phyloP scores from a whole-genome alignment of 1,140 invertebrate genomes.

The Laodelphax striatellus region DNA sequence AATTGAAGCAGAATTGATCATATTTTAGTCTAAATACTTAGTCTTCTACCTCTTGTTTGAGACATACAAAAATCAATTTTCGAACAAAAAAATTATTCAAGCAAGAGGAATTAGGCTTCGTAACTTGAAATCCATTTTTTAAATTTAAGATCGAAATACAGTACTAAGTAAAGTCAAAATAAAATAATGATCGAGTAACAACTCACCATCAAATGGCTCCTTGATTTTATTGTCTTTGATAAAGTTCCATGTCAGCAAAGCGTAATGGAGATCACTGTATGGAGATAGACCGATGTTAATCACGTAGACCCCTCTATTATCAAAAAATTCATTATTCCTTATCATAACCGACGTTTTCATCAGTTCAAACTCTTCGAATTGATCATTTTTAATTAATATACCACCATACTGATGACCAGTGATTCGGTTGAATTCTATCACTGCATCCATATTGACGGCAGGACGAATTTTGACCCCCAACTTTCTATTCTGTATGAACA shows the following conservation, averaged over 20 bases:
- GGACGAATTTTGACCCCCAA: constrained; percentile 70
- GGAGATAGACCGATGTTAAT: constrained; percentile 78
- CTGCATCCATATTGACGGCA: constrained; percentile 65
- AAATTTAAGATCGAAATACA: too few relatives aligned
- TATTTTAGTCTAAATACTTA: too few relatives aligned
- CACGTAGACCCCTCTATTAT: constrained; percentile 79
- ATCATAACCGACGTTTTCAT: constrained; percentile 60
- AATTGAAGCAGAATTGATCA: too few relatives aligned
- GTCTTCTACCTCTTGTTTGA: too few relatives aligned
- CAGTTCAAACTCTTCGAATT: constrained; percentile 57
- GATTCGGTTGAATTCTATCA: constrained; percentile 83
- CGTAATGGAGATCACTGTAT: constrained; percentile 63
- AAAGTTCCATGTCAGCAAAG: constrained; percentile 82
- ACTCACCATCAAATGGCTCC: constrained; percentile 64
- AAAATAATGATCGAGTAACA: too few relatives aligned
- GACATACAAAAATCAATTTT: too few relatives aligned
- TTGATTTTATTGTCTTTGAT: constrained; percentile 73
- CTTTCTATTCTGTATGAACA: constrained; percentile 61
- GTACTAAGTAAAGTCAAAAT: too few relatives aligned
- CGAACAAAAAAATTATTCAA: too few relatives aligned
- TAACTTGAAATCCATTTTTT: too few relatives aligned
- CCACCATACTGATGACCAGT: constrained; percentile 66
- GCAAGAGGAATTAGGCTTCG: too few relatives aligned
- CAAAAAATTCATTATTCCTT: constrained; percentile 77
- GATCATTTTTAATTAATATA: constrained; percentile 74